Evolutionary conservation across 2,113 vertebrate genomes (phyloP).

Genomic region (Rousettus leschenaultii): DNA sequence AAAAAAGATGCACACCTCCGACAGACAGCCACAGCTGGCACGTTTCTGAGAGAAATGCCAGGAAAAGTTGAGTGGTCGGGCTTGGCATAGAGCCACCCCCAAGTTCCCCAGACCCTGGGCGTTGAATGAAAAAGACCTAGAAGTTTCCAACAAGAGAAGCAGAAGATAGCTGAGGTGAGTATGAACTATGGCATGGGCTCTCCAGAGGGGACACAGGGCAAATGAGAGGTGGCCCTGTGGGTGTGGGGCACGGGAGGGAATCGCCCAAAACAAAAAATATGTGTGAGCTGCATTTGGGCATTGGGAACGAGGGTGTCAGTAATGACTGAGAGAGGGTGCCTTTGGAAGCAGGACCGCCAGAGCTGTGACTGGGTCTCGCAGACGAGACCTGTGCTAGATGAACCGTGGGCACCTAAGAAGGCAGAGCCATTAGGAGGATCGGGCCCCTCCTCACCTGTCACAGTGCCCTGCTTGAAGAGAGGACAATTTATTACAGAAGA

Average conservation of each 20-base stretch:
- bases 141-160: not conserved
- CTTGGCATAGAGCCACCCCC: not conserved
- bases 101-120: no score
- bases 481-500: not conserved
- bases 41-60: not conserved
- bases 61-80: not conserved
- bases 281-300: no score
- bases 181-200: not conserved
- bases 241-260: fast-evolving
- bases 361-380: not conserved
- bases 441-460: not conserved
- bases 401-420: not conserved
- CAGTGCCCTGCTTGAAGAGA: not conserved
- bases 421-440: not conserved
- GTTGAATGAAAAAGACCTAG: not conserved
- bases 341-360: not conserved
- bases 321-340: not conserved
- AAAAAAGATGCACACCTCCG: not conserved
- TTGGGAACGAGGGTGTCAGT: not conserved
- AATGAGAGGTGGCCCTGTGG: not conserved
- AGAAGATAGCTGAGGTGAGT: not conserved
- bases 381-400: not conserved
- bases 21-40: not conserved
- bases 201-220: not conserved
- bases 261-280: not conserved